Conservation (phyloP, 2,113 vertebrate species). For the Lycocorax pyrrhopterus region DNA sequence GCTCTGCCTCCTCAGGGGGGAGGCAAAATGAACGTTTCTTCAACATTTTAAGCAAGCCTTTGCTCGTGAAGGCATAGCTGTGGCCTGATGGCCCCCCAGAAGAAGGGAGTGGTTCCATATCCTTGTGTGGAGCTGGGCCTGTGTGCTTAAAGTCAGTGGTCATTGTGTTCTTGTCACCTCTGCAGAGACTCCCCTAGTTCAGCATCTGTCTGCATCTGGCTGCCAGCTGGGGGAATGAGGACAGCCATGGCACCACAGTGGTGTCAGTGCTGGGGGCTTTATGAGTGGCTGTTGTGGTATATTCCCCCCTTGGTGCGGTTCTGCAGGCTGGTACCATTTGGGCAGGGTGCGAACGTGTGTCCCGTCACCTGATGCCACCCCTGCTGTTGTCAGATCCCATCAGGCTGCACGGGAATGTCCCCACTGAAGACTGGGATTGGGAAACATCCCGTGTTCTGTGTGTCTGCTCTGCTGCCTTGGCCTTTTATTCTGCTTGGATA, state of each 20-base stretch:
- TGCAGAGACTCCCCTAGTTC: rapidly evolving
- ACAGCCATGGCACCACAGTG: rapidly evolving
- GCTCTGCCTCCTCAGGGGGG: not conserved
- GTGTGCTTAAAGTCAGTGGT: not conserved
- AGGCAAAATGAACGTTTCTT: not conserved
- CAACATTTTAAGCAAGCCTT: rapidly evolving
- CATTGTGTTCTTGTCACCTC: not conserved
- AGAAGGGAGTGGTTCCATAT: not conserved
- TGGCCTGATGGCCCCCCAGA: too few species aligned
- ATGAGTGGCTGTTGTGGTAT: rapidly evolving
- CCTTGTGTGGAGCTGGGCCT: not conserved
- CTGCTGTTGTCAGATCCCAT: not conserved
- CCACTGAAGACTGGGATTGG: rapidly evolving
- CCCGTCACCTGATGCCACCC: not conserved
- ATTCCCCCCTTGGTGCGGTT: not conserved
- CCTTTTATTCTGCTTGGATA: not conserved
- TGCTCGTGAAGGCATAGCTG: rapidly evolving
- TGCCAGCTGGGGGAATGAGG: not conserved
- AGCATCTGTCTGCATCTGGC: not conserved
- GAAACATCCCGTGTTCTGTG: rapidly evolving
- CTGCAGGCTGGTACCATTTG: not conserved
- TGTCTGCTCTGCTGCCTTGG: not conserved
- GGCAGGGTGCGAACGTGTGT: rapidly evolving
- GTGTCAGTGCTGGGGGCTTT: not conserved
- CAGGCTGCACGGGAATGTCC: rapidly evolving